Conservation (phyloP, 1,140 invertebrate species). For the Solen grandis region DNA sequence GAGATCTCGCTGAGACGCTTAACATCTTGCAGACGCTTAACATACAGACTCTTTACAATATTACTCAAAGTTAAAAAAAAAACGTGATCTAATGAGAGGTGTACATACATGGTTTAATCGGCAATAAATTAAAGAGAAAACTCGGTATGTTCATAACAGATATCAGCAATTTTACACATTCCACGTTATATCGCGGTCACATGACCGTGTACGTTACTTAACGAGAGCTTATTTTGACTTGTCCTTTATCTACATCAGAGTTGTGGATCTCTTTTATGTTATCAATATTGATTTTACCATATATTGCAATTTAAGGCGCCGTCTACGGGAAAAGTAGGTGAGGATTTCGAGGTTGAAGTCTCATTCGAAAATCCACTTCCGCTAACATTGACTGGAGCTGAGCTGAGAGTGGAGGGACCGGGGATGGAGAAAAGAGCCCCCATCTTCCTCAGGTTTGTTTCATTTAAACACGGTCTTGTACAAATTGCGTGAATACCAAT, state of each 20-base stretch:
- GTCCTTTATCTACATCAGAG: background rate
- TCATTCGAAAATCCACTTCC: constrained; percentile 40
- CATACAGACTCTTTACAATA: too few relatives aligned
- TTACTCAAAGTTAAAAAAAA: background rate
- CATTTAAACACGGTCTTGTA: background rate
- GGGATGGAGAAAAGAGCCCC: background rate
- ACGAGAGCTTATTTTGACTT: background rate
- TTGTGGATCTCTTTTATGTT: background rate
- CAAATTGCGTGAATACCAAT: background rate
- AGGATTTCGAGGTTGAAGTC: constrained; percentile 19
- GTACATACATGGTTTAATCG: too few relatives aligned
- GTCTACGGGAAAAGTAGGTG: background rate
- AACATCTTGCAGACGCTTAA: too few relatives aligned
- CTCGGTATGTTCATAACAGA: too few relatives aligned
- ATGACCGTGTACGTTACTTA: too few relatives aligned
- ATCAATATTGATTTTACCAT: background rate
- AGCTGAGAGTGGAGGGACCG: constrained; percentile 30
- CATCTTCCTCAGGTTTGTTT: too few relatives aligned
- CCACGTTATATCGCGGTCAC: too few relatives aligned
- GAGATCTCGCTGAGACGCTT: too few relatives aligned
- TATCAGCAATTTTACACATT: too few relatives aligned
- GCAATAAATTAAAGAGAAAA: too few relatives aligned
- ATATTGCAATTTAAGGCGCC: background rate
- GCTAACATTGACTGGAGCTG: constrained; percentile 12
- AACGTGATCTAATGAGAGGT: background rate